Evolutionary conservation across 1,140 invertebrate species (phyloP), one percentile per base, ranked within the genome.

Genomic region (Eumaeus atala): DNA sequence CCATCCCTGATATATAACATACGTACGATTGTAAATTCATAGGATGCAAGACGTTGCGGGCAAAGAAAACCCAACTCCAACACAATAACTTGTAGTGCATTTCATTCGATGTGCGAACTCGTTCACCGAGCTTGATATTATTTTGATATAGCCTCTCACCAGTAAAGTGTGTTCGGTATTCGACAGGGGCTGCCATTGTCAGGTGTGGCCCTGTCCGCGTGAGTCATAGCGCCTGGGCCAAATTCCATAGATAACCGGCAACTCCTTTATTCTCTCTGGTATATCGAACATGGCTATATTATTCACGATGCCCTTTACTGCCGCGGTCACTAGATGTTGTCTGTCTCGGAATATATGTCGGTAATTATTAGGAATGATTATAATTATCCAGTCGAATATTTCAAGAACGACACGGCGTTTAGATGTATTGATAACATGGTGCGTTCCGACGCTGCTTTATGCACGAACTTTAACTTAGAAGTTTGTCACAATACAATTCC

Each of bases 231-330:
- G 66, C 63, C 67, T 64, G 64, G 66, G 54, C 68, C 75, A 71
- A 84, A 84, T 84, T 81, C 81, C 81, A 70, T 74, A 82, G 77
- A 84, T 79, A 77, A 81, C 72, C 73, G 71, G 67, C 75, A 82
- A 81, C 74, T 80, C 77, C 80, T 84, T 81, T 83, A 83, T 81
- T 76, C 76, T 78, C 72, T 79, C 63, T 71, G 62, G 59, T 70
- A 64, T 74, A 72, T 67, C 66, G 64, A 67, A 61, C 65, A 68
- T 56, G 64, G 66, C 64, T 67, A 64, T 69, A 69, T 71, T 68
- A 74, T 74, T 66, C 63, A 66, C 61, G 56, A 52, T 74, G 71
- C 71, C 71, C 71, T 74, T 74, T 74, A 72, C 61, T 54, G 59
- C 65, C 37, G 67, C 71, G 69, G 66, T 69, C 64, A 65, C 61